Percentiles rank a stretch among this genome's conserved stretches.
phyloP scores from a whole-genome alignment of 2,113 vertebrate genomes.

The Eulacestoma nigropectus region DNA sequence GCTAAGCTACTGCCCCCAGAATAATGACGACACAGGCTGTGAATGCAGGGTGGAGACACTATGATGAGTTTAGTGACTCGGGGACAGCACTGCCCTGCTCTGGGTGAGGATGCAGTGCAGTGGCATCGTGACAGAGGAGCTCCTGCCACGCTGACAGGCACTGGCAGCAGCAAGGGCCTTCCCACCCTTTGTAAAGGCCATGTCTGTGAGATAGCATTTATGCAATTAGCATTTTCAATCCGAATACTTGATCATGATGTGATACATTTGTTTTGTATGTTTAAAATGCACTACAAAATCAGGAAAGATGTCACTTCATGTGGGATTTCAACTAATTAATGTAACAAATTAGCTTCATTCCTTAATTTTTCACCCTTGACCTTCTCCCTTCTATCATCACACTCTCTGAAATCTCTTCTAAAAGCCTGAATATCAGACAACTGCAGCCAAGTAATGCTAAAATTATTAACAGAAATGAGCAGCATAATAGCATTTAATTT shows the following conservation, averaged over 20 bases:
- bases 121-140: rapidly evolving
- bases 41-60: neutral
- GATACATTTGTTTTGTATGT: neutral
- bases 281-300: neutral
- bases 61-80: neutral
- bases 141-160: rapidly evolving
- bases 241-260: neutral
- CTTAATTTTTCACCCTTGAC: neutral
- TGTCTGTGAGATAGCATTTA: neutral
- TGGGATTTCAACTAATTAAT: neutral
- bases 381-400: neutral
- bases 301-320: neutral
- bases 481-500: neutral
- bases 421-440: neutral
- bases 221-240: neutral
- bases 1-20: neutral
- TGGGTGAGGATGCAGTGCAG: neutral
- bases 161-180: neutral
- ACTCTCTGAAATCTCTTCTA: neutral
- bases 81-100: neutral
- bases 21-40: neutral
- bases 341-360: neutral
- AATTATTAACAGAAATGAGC: neutral
- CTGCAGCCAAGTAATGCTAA: neutral
- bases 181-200: neutral